A percentile compares a stretch with the other conserved stretches of the same genome.
phyloP scores from a whole-genome alignment of 1,140 invertebrate species.

The Bombus terrestris region DNA sequence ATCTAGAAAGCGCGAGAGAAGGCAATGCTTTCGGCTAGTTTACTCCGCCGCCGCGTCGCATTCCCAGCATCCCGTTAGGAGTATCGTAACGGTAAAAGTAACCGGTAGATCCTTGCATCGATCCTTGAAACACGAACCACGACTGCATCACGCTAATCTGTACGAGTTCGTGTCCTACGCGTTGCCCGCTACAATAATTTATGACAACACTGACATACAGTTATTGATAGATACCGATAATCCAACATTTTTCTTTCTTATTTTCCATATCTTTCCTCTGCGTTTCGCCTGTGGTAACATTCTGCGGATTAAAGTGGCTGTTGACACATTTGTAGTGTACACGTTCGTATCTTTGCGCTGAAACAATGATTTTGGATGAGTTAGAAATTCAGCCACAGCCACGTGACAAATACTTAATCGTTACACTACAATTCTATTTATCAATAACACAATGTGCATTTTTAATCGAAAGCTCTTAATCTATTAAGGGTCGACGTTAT shows the following conservation, averaged over 20 bases:
- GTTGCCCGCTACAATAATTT: neutral
- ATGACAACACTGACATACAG: neutral
- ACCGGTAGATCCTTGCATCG: conserved; percentile 68
- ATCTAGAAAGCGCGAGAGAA: conserved; percentile 66
- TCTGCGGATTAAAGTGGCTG: no score
- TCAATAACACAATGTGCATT: neutral
- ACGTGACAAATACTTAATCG: neutral
- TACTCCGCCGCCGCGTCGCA: conserved; percentile 43
- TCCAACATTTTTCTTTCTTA: no score
- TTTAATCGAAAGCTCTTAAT: no score
- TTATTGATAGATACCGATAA: neutral
- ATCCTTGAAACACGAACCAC: conserved; percentile 55
- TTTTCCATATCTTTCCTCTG: no score
- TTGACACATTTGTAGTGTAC: no score
- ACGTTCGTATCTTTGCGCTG: no score
- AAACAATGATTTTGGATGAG: neutral
- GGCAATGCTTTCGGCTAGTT: conserved; percentile 52
- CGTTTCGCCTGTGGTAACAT: no score
- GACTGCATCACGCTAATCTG: conserved; percentile 30
- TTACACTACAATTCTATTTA: neutral
- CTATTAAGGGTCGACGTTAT: no score
- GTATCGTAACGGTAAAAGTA: conserved; percentile 72
- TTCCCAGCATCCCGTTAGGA: conserved; percentile 73
- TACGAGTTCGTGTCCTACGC: neutral
- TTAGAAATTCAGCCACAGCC: neutral